A percentile compares a stretch with the other conserved stretches of the same genome.
phyloP scores from a whole-genome alignment of 2,888 invertebrate genomes.

The Eupithecia pulchellata region DNA sequence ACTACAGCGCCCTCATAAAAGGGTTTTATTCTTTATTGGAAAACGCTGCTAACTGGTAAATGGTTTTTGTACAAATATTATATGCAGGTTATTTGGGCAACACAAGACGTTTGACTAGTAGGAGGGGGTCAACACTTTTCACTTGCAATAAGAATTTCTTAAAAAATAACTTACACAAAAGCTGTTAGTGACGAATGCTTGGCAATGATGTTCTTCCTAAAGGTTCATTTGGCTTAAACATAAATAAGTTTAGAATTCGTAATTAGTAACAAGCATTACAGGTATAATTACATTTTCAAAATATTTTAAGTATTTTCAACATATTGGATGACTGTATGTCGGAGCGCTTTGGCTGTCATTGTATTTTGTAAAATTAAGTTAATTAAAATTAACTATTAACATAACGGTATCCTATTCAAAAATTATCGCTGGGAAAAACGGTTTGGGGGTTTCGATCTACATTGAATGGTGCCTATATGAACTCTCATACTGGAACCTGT shows the following conservation, averaged over 20 bases:
- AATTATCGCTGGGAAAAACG: too few relatives aligned
- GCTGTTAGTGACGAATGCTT: conserved; percentile 70
- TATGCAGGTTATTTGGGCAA: neutral
- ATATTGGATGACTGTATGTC: too few relatives aligned
- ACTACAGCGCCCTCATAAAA: neutral
- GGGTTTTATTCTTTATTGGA: neutral
- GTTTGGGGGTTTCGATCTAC: neutral
- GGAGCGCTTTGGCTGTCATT: neutral
- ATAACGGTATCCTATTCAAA: neutral
- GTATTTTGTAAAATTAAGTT: neutral
- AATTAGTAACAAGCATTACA: neutral
- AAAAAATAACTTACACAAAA: conserved; percentile 57
- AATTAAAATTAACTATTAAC: too few relatives aligned
- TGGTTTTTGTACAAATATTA: neutral
- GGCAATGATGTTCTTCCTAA: conserved; percentile 74
- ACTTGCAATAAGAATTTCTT: neutral
- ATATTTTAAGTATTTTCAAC: too few relatives aligned
- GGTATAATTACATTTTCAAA: neutral
- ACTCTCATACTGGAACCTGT: too few relatives aligned
- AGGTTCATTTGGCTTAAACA: conserved; percentile 76
- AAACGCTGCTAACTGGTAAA: neutral
- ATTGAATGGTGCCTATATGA: too few relatives aligned
- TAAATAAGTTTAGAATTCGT: conserved; percentile 38
- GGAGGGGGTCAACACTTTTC: neutral
- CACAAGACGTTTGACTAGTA: neutral